Base-by-base conservation (phyloP, 2,113 vertebrate genomes). In the Ceyx cyanopectus region DNA sequence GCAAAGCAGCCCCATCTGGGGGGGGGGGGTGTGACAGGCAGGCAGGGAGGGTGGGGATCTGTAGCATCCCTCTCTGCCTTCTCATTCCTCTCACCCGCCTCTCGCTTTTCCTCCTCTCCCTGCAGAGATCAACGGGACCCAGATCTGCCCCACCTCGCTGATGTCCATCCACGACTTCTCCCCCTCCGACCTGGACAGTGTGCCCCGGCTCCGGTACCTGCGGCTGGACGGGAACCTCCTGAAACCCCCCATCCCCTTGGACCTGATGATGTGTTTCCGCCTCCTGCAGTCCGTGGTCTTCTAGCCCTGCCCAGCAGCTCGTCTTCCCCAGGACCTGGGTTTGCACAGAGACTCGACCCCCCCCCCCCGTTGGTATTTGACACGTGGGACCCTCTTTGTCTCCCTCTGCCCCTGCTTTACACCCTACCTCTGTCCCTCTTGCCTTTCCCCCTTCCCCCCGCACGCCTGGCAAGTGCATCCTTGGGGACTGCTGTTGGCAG, bases 201-300 rank as follows among this genome's bases (percentile, higher is more conserved):
- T 97, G 8, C 99, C 99, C 2, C 98, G 94, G 76, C 98, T 99
- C 58, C 98, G 99, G 78, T 99, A 99, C 96, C 98, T 99, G 95
- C 97, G 99, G 79, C 97, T 99, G 96, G 99, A 99, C 0, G 99
- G 99, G 66, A 99, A 99, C 90, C 98, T 98, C 45, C 97, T 99
- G 95, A 98, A 97, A 63, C 99, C 98, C 0, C 99, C 99, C 46
- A 98, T 99, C 76, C 99, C 99, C 1, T 43, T 99, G 96, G 99
- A 99, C 86, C 98, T 99, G 93, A 99, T 99, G 98, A 98, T 99
- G 98, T 99, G 99, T 81, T 99, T 99, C 98, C 98, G 99, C 81
- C 98, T 99, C 92, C 98, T 99, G 75, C 98, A 98, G 67, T 98
- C 99, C 1, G 98, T 99, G 73, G 96, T 99, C 85, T 98, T 99